These are phyloP conservation scores for Ichneumoninae sp. DNA, from an alignment of 2,888 invertebrate genomes.

Conservation along the genomic window DNA sequence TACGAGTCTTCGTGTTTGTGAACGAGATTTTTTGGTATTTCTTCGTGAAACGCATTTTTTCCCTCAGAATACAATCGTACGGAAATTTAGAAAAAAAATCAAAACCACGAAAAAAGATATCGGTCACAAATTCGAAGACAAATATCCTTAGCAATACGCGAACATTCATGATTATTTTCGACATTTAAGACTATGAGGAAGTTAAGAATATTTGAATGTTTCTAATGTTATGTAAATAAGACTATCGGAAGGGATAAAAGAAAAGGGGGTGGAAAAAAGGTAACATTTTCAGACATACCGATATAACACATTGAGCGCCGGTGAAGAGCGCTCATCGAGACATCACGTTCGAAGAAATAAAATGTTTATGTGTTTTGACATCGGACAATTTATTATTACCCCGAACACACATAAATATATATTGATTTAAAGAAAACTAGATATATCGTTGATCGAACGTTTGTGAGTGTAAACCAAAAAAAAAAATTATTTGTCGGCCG, in stretches of 20 bases:
- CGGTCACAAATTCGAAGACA: conserved; percentile 34
- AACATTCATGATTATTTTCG: conserved; percentile 76
- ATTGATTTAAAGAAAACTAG: background rate
- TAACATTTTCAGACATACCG: conserved; percentile 54
- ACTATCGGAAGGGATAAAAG: conserved; percentile 67
- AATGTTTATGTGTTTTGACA: conserved; percentile 78
- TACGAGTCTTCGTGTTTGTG: conserved; percentile 38
- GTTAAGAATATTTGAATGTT: conserved; percentile 78
- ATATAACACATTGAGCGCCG: conserved; percentile 36
- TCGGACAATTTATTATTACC: conserved; percentile 28
- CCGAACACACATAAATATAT: background rate
- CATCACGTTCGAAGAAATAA: conserved; percentile 72
- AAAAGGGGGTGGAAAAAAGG: conserved; percentile 40
- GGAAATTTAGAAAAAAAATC: background rate
- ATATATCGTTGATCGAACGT: too few relatives aligned
- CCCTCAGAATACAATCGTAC: background rate
- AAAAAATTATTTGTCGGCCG: too few relatives aligned
- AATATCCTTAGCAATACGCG: conserved; percentile 74
- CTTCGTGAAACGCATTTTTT: background rate
- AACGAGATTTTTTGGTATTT: conserved; percentile 51
- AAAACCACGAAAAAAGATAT: conserved; percentile 41
- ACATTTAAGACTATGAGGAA: conserved; percentile 70
- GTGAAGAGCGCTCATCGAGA: conserved; percentile 19
- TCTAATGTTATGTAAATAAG: conserved; percentile 81
- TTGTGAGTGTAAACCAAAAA: too few relatives aligned